Conservation (phyloP, 2,797 vertebrate species). For the Notoglanidium macrostoma region DNA sequence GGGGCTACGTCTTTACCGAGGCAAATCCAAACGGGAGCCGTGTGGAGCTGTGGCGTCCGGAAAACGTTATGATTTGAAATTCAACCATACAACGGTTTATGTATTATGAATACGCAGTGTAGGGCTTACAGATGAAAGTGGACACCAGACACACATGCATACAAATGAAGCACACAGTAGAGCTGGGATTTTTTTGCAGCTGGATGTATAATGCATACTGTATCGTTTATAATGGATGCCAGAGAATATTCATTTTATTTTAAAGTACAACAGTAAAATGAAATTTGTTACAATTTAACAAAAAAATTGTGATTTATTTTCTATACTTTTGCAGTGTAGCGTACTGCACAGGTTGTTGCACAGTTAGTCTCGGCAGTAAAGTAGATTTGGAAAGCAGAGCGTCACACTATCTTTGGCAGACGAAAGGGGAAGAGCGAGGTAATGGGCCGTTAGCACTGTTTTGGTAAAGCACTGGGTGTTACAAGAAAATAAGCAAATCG, state of each 20-base stretch:
- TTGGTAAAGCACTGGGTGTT: constrained; percentile 5
- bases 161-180: not conserved
- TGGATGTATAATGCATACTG: not conserved
- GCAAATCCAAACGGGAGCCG: constrained; percentile 35
- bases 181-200: not conserved
- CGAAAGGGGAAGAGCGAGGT: not conserved
- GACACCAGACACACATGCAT: constrained; percentile 13
- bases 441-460: constrained; percentile 30
- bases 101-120: constrained; percentile 24
- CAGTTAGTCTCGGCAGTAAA: not conserved
- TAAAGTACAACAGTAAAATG: not conserved
- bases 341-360: not conserved
- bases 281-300: not conserved
- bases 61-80: constrained; percentile 38
- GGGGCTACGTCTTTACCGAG: constrained; percentile 23
- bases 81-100: constrained; percentile 4
- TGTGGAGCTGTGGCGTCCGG: constrained; percentile 4
- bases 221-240: not conserved
- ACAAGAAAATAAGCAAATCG: constrained; percentile 11
- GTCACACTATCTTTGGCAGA: constrained; percentile 1
- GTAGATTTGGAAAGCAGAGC: not conserved
- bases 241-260: not conserved
- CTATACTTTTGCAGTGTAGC: not conserved
- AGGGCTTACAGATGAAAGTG: constrained; percentile 22
- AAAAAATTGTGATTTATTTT: not conserved